Evolutionary conservation across 2,113 vertebrate genomes (phyloP).

Genomic region (Lampris incognitus): DNA sequence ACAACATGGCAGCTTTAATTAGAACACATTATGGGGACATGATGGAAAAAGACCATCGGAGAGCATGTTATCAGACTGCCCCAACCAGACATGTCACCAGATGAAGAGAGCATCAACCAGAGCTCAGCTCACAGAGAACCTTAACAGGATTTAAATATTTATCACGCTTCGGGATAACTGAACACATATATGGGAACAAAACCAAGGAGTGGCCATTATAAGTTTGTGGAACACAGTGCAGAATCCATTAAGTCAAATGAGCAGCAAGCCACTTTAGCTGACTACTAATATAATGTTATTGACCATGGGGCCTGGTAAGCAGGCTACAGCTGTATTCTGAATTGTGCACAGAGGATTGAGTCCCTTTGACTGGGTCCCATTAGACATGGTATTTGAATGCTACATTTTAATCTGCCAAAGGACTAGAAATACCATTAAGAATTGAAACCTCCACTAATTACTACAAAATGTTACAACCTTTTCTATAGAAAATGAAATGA

Average conservation of each 20-base stretch:
- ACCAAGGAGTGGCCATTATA: conserved; percentile 41
- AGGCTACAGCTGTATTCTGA: conserved; percentile 35
- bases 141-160: conserved; percentile 42
- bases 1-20: conserved; percentile 55
- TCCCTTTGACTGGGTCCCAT: conserved; percentile 27
- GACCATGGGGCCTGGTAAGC: conserved; percentile 39
- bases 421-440: conserved; percentile 23
- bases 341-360: conserved; percentile 30
- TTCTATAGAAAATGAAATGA: neutral
- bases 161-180: conserved; percentile 26
- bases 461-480: neutral
- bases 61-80: conserved; percentile 1
- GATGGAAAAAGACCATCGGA: conserved; percentile 44
- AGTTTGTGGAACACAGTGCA: conserved; percentile 25
- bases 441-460: neutral
- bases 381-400: conserved; percentile 41
- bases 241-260: conserved; percentile 68
- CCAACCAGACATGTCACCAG: conserved; percentile 39
- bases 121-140: neutral
- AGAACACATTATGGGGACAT: conserved; percentile 33
- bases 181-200: conserved; percentile 31
- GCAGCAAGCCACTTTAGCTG: conserved; percentile 33
- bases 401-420: neutral
- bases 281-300: conserved; percentile 54
- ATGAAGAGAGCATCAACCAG: neutral